Base-by-base conservation (phyloP, 2,888 invertebrate genomes). In the Troides oblongomaculatus region DNA sequence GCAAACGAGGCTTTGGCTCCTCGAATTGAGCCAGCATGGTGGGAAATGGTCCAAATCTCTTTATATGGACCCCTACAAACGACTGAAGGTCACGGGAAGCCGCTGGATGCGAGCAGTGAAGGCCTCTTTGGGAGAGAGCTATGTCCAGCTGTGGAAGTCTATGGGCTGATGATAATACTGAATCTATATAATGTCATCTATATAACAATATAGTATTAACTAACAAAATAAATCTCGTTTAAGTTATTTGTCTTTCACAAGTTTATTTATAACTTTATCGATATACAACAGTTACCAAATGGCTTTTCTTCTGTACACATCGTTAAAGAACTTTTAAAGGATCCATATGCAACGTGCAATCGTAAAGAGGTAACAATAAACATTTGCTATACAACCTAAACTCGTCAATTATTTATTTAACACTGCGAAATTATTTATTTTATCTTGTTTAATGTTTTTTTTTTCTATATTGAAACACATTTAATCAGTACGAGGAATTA, bases 271-370 rank as follows among this genome's bases (percentile, higher is more conserved):
- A 17, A 60, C 66, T 60, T 60, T 66, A 50, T 66, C 36, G n/a
- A 46, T 66, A 60, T 30, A 60, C 66, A 59, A 17, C 53, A 60
- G 50, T 66, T 50, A 60, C 50, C 66, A 66, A 30, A 66, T 60
- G 60, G 66, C 66, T 60, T 66, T 60, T 30, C 59, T 43, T 65
- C 60, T 50, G 50, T 66, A 66, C 36, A 66, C 66, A 60, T 66
- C 66, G 60, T 66, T 59, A 66, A 66, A 59, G 46, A 30, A 50
- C 66, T 46, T 66, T 66, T 60, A 50, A 66, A 50, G 21, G 60
- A 50, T 59, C 18, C 60, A 25, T 30, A 59, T 53, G 50, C 30
- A 66, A 66, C 30, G 21, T 63, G 43, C 43, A 36, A 25, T 57
- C 57, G 30, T 68, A 59, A 59, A 63, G 63, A 59, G 43, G 17